Evolutionary conservation across 2,113 vertebrate species (phyloP), one percentile per base, ranked within the genome.

Genomic region (Procapra przewalskii): DNA sequence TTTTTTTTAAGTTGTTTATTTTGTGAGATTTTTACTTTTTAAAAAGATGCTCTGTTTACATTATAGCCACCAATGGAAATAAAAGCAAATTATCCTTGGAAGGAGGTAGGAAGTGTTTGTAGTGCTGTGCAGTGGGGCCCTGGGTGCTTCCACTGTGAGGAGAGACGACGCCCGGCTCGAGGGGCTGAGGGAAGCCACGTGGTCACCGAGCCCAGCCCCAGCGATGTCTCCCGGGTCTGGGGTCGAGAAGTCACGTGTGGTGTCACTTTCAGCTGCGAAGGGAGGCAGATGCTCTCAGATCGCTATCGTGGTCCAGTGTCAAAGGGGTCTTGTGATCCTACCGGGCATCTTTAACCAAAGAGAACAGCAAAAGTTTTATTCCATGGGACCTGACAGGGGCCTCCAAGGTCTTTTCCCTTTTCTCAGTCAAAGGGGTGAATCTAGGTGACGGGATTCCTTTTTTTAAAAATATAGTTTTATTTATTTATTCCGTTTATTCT

Each of bases 231-330:
- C 12, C 43, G 93, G 97, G 97, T 98, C 98, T 96, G 98, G 96
- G 95, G 97, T 90, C 98, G 96, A 98, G 98, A 98, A 98, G 98
- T 98, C 97, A 97, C 40, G 9, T 97, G 98, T 88, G 90, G 96
- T 90, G 94, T 98, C 97, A 91, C 97, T 98, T 98, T 98, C 97
- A 98, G 98, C 98, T 97, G 97, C 92, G 27, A 94, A 98, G 98
- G 31, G 90, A 98, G 98, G 97, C 98, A 98, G 98, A 98, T 98
- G 97, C 97, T 95, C 71, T 59, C 93, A 82, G 98, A 98, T 98
- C 98, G 88, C 98, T 98, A 98, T 97, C 82, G 21, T 96, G 95
- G 87, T 98, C 98, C 31, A 0, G 96, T 97, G 97, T 98, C 98
- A 98, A 98, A 98, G 98, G 88, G 64, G 43, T 97, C 94, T 97